Evolutionary conservation across 2,888 invertebrate genomes (phyloP).

Genomic region (Apotomis betuletana): DNA sequence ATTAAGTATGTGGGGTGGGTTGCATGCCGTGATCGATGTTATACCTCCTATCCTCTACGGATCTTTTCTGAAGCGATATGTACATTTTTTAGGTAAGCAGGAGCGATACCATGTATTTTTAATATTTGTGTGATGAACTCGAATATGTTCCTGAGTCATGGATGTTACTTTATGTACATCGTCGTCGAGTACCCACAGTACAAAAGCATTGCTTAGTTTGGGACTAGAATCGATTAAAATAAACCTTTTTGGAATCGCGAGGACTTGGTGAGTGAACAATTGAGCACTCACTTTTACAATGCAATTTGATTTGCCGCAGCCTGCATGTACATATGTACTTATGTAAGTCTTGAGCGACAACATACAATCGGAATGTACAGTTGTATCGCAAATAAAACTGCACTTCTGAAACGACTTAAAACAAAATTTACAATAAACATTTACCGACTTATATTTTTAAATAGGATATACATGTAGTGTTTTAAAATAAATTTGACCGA

Average conservation of each 20-base stretch:
- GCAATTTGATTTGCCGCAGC: background rate
- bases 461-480: constrained; percentile 1
- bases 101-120: too few relatives aligned
- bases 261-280: too few relatives aligned
- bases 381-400: constrained; percentile 11
- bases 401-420: background rate
- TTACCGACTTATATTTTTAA: constrained; percentile 14
- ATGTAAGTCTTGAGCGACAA: too few relatives aligned
- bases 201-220: too few relatives aligned
- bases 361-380: constrained; percentile 4
- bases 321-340: background rate
- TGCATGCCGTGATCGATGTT: constrained; percentile 6
- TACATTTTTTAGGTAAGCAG: too few relatives aligned
- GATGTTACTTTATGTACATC: too few relatives aligned
- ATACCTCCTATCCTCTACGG: background rate
- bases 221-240: too few relatives aligned
- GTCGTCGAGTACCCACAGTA: too few relatives aligned
- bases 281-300: background rate
- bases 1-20: background rate
- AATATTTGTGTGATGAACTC: too few relatives aligned
- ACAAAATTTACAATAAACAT: constrained; percentile 14
- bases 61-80: background rate
- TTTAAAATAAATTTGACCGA: constrained; percentile 13
- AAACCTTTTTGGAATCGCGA: too few relatives aligned
- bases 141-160: too few relatives aligned